These are phyloP conservation scores for Campoletis raptor DNA, from an alignment of 2,888 invertebrate species.

Conservation along the genomic window DNA sequence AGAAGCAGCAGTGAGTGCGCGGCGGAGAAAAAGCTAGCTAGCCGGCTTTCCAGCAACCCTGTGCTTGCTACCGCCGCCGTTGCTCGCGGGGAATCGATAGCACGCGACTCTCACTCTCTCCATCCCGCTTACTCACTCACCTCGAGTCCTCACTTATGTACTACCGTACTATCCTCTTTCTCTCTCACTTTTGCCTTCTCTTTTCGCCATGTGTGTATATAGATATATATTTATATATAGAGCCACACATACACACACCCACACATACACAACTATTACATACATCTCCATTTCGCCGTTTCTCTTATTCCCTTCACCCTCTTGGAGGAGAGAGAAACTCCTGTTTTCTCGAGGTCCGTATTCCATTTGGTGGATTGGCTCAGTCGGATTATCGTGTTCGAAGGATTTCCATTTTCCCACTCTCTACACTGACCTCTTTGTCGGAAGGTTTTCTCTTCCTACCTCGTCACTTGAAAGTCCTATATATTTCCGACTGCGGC, in stretches of 20 bases:
- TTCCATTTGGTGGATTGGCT: slow-evolving; percentile 69
- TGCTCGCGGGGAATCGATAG: slow-evolving; percentile 79
- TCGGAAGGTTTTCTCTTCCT: slow-evolving; percentile 45
- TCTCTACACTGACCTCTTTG: slow-evolving; percentile 35
- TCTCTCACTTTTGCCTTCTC: slow-evolving; percentile 37
- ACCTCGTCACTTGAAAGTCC: slow-evolving; percentile 35
- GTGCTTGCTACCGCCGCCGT: slow-evolving; percentile 71
- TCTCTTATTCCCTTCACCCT: slow-evolving; percentile 36
- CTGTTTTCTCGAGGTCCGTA: slow-evolving; percentile 60
- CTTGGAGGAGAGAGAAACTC: slow-evolving; percentile 43
- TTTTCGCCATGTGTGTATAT: slow-evolving; percentile 17
- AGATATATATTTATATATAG: slow-evolving; percentile 30
- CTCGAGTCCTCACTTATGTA: slow-evolving; percentile 58
- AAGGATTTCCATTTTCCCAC: slow-evolving; percentile 59
- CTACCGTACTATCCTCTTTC: slow-evolving; percentile 30
- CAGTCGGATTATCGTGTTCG: slow-evolving; percentile 66
- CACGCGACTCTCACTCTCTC: slow-evolving; percentile 77
- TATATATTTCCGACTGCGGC: slow-evolving; percentile 5
- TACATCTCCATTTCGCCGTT: slow-evolving; percentile 43
- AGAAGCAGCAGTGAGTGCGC: slow-evolving; percentile 54
- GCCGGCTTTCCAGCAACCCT: slow-evolving; percentile 77
- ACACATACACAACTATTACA: slow-evolving; percentile 34
- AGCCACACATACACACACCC: not conserved
- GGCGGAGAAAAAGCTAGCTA: slow-evolving; percentile 75
- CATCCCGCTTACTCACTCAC: slow-evolving; percentile 65